Percentiles rank a stretch among this genome's conserved stretches.
Conservation (phyloP, 2,797 vertebrate species). For the Gobio occitaniae region DNA sequence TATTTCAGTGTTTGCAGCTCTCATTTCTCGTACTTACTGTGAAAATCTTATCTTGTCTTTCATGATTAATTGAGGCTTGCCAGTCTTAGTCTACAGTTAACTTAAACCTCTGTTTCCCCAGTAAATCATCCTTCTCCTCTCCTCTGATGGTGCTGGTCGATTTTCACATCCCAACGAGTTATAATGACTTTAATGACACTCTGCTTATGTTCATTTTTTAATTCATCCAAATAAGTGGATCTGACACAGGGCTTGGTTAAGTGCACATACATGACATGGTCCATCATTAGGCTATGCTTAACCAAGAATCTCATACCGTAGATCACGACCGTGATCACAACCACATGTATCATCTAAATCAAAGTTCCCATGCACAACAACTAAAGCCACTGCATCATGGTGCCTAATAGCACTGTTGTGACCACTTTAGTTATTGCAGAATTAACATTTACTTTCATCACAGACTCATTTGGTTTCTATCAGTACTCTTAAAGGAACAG, state of each 20-base stretch:
- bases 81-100: slow-evolving; percentile 2
- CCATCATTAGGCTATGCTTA: slow-evolving; percentile 54
- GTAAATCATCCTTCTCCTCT: slow-evolving; percentile 25
- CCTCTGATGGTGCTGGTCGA: slow-evolving; percentile 3
- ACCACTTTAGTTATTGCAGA: slow-evolving; percentile 10
- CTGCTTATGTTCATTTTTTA: slow-evolving; percentile 74
- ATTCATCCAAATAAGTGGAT: slow-evolving; percentile 73
- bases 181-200: slow-evolving; percentile 69
- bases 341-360: slow-evolving; percentile 59
- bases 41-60: slow-evolving; percentile 15
- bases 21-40: background rate
- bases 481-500: background rate
- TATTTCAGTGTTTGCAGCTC: background rate
- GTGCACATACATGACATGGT: slow-evolving; percentile 53
- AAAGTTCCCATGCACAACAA: slow-evolving; percentile 44
- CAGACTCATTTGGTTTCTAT: background rate
- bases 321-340: slow-evolving; percentile 57
- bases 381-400: slow-evolving; percentile 42
- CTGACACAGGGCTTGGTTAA: slow-evolving; percentile 62
- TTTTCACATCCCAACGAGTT: slow-evolving; percentile 60
- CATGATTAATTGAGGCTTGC: slow-evolving; percentile 13
- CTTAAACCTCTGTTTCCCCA: slow-evolving; percentile 12
- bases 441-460: background rate
- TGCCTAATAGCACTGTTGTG: slow-evolving; percentile 14
- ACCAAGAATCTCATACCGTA: slow-evolving; percentile 22